A percentile compares a stretch with the other conserved stretches of the same genome.
Evolutionary conservation across 2,888 invertebrate species (phyloP).

Genomic region (Epistrophe eligans): DNA sequence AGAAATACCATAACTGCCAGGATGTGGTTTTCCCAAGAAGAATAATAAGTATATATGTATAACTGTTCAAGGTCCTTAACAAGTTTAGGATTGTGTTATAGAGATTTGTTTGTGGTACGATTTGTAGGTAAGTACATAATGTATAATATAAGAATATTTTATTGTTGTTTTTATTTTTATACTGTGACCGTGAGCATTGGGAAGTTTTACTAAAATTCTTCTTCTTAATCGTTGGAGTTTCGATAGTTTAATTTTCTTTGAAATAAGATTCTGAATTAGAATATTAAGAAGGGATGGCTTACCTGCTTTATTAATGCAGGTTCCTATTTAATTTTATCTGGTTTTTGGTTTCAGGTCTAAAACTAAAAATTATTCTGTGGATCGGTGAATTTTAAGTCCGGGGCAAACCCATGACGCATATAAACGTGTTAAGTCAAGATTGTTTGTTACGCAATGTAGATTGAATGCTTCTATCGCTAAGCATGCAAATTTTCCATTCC

Average conservation of each 20-base stretch:
- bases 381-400: too few species aligned
- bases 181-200: not conserved
- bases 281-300: too few species aligned
- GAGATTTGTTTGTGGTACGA: not conserved
- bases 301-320: too few species aligned
- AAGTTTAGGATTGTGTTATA: slow-evolving; percentile 5
- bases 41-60: slow-evolving; percentile 19
- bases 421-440: too few species aligned
- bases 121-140: not conserved
- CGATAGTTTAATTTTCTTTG: not conserved
- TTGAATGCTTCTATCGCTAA: too few species aligned
- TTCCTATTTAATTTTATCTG: too few species aligned
- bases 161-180: not conserved
- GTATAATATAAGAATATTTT: not conserved
- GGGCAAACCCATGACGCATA: too few species aligned
- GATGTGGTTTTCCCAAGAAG: slow-evolving; percentile 19
- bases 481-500: too few species aligned
- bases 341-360: too few species aligned
- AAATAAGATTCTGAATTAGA: too few species aligned
- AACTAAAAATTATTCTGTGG: too few species aligned
- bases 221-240: not conserved
- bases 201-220: not conserved
- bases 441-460: too few species aligned
- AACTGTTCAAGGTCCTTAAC: slow-evolving; percentile 21
- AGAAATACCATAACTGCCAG: slow-evolving; percentile 23